Base-by-base conservation (phyloP, 2,113 vertebrate genomes). In the Ptilonorhynchus violaceus region DNA sequence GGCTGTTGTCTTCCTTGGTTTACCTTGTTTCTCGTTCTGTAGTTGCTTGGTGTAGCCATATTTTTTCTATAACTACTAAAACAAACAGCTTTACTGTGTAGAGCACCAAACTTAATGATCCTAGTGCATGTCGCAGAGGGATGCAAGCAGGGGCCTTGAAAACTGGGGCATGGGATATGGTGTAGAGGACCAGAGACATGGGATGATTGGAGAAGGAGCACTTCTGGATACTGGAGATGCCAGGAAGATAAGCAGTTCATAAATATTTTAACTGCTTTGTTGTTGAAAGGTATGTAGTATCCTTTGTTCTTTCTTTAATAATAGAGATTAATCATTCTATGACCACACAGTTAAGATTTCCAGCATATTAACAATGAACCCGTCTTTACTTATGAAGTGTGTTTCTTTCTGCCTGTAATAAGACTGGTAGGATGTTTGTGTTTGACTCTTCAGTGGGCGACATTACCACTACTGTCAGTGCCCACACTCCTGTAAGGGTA, bases 71-170 rank as follows among this genome's bases (percentile, higher is more conserved):
- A 74, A 46, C 16, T 89, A 24, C 35, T 33, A 11, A 47, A 53
- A 35, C 10, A 58, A 47, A 41, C 21, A 41, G 17, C 3, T 79
- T 49, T 62, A 70, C 16, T 50, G 5, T 9, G 22, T 17, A 72
- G 42, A 67, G 23, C 22, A 68, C 23, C 1, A 0, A 47, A 27
- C 20, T 77, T 63, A 39, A 12, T 52, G n/a, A 16, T 13, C 19
- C 23, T 46, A 35, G 30, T 30, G 16, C 23, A 1, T 1, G 0
- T 5, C 1, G 0, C 23, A 46, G 79, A 70, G 18, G 19, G 12
- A 4, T 52, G 11, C 3, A 13, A 42, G 18, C 23, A 56, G 16
- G 13, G 27, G 11, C n/a, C 46, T 27, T 75, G 47, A 42, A 75
- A 83, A 11, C 18, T 21, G 68, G 7, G 28, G 6, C 3, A 25